Evolutionary conservation across 2,797 vertebrate genomes (phyloP).

Genomic region (Rhynchonycteris naso): DNA sequence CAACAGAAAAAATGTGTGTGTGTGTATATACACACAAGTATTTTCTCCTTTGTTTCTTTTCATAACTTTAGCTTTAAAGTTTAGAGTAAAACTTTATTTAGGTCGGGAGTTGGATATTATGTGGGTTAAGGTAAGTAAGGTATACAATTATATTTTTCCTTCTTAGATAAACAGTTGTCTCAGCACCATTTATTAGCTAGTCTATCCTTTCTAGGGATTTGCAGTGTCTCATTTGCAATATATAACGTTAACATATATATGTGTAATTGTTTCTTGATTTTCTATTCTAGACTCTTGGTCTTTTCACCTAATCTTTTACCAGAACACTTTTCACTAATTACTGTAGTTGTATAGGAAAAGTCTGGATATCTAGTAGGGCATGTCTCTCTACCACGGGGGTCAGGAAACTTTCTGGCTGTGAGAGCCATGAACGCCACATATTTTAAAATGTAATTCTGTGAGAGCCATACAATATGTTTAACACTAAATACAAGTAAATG

Average conservation of each 20-base stretch:
- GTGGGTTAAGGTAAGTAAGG: not conserved
- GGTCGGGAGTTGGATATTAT: not conserved
- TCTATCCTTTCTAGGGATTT: not conserved
- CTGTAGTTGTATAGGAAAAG: not conserved
- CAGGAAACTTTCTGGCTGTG: too few species aligned
- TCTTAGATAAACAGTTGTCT: not conserved
- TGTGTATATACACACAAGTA: too few species aligned
- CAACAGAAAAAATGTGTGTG: too few species aligned
- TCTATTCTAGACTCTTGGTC: not conserved
- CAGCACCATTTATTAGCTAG: not conserved
- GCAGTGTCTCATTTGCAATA: not conserved
- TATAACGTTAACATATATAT: not conserved
- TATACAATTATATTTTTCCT: not conserved
- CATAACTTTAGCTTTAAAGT: not conserved
- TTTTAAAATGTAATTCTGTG: too few species aligned
- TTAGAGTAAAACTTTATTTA: not conserved
- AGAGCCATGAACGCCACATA: too few species aligned
- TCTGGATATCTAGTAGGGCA: not conserved
- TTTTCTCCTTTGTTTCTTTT: not conserved
- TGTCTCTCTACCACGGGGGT: not conserved
- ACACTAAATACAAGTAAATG: too few species aligned
- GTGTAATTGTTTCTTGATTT: not conserved
- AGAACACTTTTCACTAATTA: not conserved
- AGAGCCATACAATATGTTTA: too few species aligned
- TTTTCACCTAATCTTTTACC: not conserved